Evolutionary conservation across 2,797 vertebrate genomes (phyloP), one percentile per base, ranked within the genome.

Genomic region (Melanotaenia maccullochi): DNA sequence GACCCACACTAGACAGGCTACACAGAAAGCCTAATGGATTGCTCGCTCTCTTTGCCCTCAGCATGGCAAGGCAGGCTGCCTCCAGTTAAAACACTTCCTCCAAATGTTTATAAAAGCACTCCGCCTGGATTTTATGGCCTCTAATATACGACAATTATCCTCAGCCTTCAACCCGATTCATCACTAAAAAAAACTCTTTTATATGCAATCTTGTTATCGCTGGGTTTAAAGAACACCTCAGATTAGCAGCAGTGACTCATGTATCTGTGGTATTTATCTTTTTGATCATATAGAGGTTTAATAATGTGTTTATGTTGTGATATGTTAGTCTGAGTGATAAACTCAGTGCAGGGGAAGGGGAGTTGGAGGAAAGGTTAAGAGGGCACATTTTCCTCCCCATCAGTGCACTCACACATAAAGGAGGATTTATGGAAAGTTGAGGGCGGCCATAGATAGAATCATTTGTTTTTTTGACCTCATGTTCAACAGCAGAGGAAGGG

Each of bases 381-480:
- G 89, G 85, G 76, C 86, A 80, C 65, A 51, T 78, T 84, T 88
- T 73, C 81, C 84, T 85, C 71, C 61, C 73, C 14, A 58, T 76
- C 81, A 60, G 65, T 60, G 9, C 78, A 60, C 85, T 82, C 84
- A 65, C 78, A 33, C 79, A 92, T 92, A 86, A 90, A 82, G 63
- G 67, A 87, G 86, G 90, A 95, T 94, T 90, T 92, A 94, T 93
- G 90, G 77, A 75, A 79, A 78, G 87, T 78, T 62, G 76, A 86
- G 81, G 78, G 74, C 74, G 61, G 75, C 74, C 55, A 49, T 65
- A 92, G 93, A 91, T 91, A 90, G 91, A 92, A 87, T 90, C 85
- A 82, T 91, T 84, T 92, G 91, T 94, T 92, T 92, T 83, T 85
- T 82, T 91, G 90, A 93, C 92, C 93, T 93, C 76, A 82, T 82